Base-by-base conservation (phyloP, 2,797 vertebrate species). In the Pteronotus mesoamericanus region DNA sequence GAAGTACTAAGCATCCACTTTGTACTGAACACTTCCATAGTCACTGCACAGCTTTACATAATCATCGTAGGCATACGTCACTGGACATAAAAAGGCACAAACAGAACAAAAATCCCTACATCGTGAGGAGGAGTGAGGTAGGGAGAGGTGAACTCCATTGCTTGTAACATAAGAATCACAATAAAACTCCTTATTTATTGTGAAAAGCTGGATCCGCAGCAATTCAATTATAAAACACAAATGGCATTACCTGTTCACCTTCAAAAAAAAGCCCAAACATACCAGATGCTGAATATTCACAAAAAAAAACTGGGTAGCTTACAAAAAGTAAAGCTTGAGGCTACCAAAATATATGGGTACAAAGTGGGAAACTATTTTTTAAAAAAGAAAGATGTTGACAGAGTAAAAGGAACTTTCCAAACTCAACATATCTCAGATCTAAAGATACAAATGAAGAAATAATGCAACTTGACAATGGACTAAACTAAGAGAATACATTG, bases 391-490 rank as follows among this genome's bases (percentile, higher is more conserved):
- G 57, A 48, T 9, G 8, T 24, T 94, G 72, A 61, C 32, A 95
- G 92, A 51, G 9, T 55, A 80, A 93, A 96, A 79, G 57, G 68
- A 97, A 96, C 51, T 96, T 97, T 14, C n/a, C n/a, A 89, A 97
- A 96, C 42, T 91, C 5, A 9, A 69, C 37, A 59, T 77, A 83
- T 79, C 51, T 77, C 64, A 96, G 71, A 91, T 86, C 55, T 92
- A 96, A 86, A 94, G 53, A 94, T 18, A 82, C 3, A 79, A 89
- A 83, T 91, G 3, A 91, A 95, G 85, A 89, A 91, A 84, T 53
- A 97, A 90, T 29, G 3, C 4, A 97, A 93, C 6, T 55, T 11
- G 0, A 75, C 34, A 95, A 39, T 11, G 91, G 16, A 85, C 39
- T 88, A 26, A 53, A 84, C 32, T 22, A 85, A 66, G 48, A 55